Evolutionary conservation across 2,797 vertebrate genomes (phyloP).

Genomic region (Phataginus tricuspis): DNA sequence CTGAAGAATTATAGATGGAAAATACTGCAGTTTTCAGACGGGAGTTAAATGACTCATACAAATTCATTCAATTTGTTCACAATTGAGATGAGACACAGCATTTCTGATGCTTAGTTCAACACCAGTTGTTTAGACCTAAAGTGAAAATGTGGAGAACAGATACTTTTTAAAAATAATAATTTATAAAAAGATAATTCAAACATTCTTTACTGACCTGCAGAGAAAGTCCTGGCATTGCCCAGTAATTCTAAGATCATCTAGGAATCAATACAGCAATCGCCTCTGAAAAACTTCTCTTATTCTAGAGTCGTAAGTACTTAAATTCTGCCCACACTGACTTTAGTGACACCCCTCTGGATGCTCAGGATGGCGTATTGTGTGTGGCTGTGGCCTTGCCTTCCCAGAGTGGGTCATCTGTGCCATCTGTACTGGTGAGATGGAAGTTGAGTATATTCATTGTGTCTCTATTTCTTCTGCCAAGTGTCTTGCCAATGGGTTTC

Average conservation of each 20-base stretch:
- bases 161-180: background rate
- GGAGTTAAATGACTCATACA: background rate
- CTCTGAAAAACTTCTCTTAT: background rate
- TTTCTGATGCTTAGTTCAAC: background rate
- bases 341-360: background rate
- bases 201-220: background rate
- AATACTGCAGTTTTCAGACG: background rate
- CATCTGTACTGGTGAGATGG: background rate
- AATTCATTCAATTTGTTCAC: background rate
- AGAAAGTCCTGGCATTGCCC: background rate
- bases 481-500: no score
- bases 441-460: background rate
- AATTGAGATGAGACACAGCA: background rate
- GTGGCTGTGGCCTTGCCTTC: background rate
- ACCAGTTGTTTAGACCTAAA: background rate
- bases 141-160: background rate
- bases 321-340: background rate
- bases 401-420: background rate
- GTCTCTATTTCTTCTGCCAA: background rate
- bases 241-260: background rate
- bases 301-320: background rate
- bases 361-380: background rate
- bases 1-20: background rate
- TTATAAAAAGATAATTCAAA: conserved; percentile 1
- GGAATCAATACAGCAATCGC: background rate